Base-by-base conservation (phyloP, 2,113 vertebrate genomes). In the Typhlomys cinereus region DNA sequence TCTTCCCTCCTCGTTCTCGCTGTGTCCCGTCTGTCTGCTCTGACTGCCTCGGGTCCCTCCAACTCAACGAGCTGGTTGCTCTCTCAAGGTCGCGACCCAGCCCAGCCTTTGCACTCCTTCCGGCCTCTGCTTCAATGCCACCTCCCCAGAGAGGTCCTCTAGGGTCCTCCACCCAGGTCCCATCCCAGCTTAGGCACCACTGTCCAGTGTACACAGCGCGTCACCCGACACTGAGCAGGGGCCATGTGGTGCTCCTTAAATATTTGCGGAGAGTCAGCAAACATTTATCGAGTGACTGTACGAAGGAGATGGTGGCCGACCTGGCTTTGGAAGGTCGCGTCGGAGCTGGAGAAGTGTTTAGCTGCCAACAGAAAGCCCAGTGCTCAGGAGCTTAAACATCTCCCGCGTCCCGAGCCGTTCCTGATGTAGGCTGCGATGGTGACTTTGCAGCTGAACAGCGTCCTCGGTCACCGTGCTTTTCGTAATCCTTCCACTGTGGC, bases 1-100 rank as follows among this genome's bases (percentile, higher is more conserved):
- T 31, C 2, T 0, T 5, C 15, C n/a, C 71, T 34, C 39, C 29
- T n/a, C n/a, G n/a, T n/a, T n/a, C n/a, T n/a, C n/a, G n/a, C 9
- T 8, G 41, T 20, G 10, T 2, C 31, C 3, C 20, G n/a, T 27
- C 73, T 48, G 2, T 20, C 27, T 23, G 17, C 64, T 44, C 10
- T 2, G 36, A 10, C 4, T 27, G 27, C 52, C 21, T 67, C 39
- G 41, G 7, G 11, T 0, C 23, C 9, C 48, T 29, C 41, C 39
- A 48, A 39, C n/a, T n/a, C n/a, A n/a, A 48, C 1, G 13, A 84
- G 48, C 75, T 12, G 2, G 36, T 64, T 71, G 48, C n/a, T 36
- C 48, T 46, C 48, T 70, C 64, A 52, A 59, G 67, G 46, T n/a
- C 71, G 84, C 61, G 23, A 59, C 44, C 46, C 5, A 4, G 23